phyloP scores from a whole-genome alignment of 2,113 vertebrate genomes.

The Callithrix jacchus region DNA sequence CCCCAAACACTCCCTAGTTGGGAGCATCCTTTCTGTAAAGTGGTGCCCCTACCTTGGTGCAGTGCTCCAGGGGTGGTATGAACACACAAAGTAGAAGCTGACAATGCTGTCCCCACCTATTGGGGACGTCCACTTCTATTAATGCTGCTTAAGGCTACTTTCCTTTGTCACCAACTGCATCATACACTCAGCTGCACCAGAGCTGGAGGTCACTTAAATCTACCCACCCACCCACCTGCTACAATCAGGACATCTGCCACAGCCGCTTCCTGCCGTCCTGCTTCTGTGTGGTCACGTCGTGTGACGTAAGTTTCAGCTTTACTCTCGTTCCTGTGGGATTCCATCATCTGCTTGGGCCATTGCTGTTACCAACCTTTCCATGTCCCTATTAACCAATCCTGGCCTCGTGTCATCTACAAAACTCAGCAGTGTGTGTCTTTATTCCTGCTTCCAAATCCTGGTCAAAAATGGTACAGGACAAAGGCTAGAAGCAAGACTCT shows the following conservation, averaged over 20 bases:
- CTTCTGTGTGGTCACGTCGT: neutral
- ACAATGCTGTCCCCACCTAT: neutral
- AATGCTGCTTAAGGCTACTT: neutral
- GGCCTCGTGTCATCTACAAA: neutral
- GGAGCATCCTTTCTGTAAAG: neutral
- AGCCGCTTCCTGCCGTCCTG: neutral
- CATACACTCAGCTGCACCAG: neutral
- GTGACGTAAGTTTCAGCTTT: neutral
- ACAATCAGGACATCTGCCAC: neutral
- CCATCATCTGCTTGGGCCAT: neutral
- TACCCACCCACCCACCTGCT: no score
- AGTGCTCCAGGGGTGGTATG: neutral
- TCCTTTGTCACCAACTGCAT: neutral
- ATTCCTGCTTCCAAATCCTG: neutral
- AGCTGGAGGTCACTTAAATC: neutral
- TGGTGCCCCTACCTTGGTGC: neutral
- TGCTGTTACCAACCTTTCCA: neutral
- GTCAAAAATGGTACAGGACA: neutral
- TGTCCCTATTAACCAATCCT: neutral
- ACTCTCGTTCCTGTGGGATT: neutral
- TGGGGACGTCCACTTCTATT: neutral
- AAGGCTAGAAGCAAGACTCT: neutral
- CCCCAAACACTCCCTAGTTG: neutral
- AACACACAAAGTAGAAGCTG: neutral
- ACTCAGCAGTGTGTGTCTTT: neutral